Conservation (phyloP, 2,113 vertebrate genomes). For the Harpagus bidentatus region DNA sequence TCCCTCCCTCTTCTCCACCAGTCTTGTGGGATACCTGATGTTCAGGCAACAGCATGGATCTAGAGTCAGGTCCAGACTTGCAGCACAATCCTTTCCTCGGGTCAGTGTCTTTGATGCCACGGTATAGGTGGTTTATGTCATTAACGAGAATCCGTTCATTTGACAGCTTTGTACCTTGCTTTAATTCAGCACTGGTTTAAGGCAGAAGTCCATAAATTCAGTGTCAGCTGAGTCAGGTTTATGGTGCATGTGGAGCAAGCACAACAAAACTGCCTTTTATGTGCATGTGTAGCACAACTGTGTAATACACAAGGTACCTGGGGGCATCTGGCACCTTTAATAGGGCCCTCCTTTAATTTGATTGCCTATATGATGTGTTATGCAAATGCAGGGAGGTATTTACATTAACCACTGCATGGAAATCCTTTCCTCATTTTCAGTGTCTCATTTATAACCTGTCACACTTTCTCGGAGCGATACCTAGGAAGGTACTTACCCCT, state of each 20-base stretch:
- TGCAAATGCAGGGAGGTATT: background rate
- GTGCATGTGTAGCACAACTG: background rate
- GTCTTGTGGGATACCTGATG: background rate
- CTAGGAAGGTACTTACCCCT: background rate
- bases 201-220: background rate
- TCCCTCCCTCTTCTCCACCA: background rate
- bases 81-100: background rate
- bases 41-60: background rate
- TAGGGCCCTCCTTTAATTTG: background rate
- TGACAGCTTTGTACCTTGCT: background rate
- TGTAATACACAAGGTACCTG: background rate
- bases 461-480: accelerated
- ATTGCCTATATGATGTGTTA: background rate
- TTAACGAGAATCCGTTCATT: background rate
- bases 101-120: background rate
- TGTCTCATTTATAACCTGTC: background rate
- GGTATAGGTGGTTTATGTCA: background rate
- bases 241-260: background rate
- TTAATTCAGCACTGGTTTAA: background rate
- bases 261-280: background rate
- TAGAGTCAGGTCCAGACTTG: background rate
- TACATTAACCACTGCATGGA: background rate
- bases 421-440: background rate
- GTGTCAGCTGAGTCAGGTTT: background rate
- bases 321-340: background rate